Evolutionary conservation across 2,888 invertebrate genomes (phyloP).

Genomic region (Hartigia nigra): DNA sequence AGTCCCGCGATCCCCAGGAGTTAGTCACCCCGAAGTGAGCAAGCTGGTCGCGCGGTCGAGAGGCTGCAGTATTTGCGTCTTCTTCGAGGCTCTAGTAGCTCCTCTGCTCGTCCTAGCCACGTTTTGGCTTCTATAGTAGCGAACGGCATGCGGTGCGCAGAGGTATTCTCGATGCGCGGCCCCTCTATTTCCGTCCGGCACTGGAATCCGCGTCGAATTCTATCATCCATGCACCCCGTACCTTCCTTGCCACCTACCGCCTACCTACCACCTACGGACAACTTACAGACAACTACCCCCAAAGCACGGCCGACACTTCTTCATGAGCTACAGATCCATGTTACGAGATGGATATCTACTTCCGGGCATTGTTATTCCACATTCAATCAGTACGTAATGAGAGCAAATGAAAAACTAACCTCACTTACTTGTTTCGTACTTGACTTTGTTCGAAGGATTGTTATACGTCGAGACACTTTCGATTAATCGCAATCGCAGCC

Average conservation of each 20-base stretch:
- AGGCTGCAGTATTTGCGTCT: conserved; percentile 22
- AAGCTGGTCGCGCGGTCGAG: conserved; percentile 10
- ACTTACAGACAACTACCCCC: too few relatives aligned
- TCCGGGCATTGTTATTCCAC: neutral
- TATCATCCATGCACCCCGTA: conserved; percentile 49
- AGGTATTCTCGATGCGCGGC: conserved; percentile 57
- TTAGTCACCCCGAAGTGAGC: conserved; percentile 32
- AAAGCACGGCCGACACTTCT: too few relatives aligned
- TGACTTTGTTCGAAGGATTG: neutral
- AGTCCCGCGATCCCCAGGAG: conserved; percentile 19
- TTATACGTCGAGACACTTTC: too few relatives aligned
- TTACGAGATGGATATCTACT: neutral
- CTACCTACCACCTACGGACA: neutral
- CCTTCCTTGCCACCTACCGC: neutral
- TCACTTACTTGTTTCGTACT: neutral
- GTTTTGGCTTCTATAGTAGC: conserved; percentile 12
- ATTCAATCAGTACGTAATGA: neutral
- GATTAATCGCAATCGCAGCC: neutral
- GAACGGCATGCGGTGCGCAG: conserved; percentile 41
- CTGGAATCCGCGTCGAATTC: conserved; percentile 62
- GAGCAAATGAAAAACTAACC: neutral
- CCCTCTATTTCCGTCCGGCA: conserved; percentile 59
- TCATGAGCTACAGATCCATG: neutral
- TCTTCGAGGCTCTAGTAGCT: conserved; percentile 4
- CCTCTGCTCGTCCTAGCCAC: conserved; percentile 1